A percentile compares a stretch with the other conserved stretches of the same genome.
Conservation (phyloP, 1,140 invertebrate species). For the Paramacrobiotus metropolitanus region DNA sequence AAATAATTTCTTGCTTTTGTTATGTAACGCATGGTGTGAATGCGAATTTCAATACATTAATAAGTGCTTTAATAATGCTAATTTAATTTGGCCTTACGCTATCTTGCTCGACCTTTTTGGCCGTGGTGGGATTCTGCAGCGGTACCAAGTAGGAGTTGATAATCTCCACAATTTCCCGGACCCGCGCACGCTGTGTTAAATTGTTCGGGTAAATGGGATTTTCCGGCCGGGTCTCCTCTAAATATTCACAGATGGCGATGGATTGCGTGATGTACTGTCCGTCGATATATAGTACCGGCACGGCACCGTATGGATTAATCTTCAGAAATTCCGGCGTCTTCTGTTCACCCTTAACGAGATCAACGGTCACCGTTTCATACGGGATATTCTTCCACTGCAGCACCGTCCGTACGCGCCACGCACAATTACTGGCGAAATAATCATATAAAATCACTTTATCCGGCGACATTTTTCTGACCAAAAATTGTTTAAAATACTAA, state of each 20-base stretch:
- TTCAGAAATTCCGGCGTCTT: constrained; percentile 63
- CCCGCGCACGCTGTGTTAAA: constrained; percentile 14
- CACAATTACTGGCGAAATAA: constrained; percentile 3
- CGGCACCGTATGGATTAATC: constrained; percentile 77
- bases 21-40: too few relatives aligned
- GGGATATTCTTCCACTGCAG: constrained; percentile 78
- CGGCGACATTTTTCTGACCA: too few relatives aligned
- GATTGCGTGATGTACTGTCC: constrained; percentile 64
- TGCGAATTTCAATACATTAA: too few relatives aligned
- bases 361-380: constrained; percentile 73
- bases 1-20: too few relatives aligned
- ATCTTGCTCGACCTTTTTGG: too few relatives aligned
- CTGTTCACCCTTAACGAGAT: constrained; percentile 48
- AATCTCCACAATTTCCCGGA: constrained; percentile 14
- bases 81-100: too few relatives aligned
- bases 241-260: constrained; percentile 26
- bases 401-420: background rate
- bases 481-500: too few relatives aligned
- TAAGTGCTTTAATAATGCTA: too few relatives aligned
- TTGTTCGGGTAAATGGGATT: constrained; percentile 18
- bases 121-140: constrained; percentile 2
- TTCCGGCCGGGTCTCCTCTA: constrained; percentile 23
- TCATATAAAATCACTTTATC: background rate
- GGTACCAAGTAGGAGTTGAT: constrained; percentile 7
- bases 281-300: constrained; percentile 65